Evolutionary conservation across 2,113 vertebrate species (phyloP).

Genomic region (Epinephelus moara): DNA sequence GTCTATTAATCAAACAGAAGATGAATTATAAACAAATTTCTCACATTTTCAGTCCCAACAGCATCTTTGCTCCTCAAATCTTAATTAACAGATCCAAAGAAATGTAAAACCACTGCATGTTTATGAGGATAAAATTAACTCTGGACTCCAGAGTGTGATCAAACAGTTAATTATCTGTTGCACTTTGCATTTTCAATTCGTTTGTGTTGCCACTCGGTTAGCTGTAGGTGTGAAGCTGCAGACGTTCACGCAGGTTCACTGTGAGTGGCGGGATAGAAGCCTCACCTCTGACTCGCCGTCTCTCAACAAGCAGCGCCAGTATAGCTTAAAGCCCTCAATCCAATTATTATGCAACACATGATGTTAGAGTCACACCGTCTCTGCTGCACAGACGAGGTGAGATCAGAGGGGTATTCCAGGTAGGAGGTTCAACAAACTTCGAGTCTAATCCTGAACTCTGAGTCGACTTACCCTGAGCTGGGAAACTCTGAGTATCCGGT

Average conservation of each 20-base stretch:
- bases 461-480: too few species aligned
- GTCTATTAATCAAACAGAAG: neutral
- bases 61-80: neutral
- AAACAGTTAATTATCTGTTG: neutral
- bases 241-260: neutral
- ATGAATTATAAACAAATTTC: neutral
- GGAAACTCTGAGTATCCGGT: too few species aligned
- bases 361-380: slow-evolving; percentile 1
- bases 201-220: neutral
- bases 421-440: too few species aligned
- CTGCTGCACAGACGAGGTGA: neutral
- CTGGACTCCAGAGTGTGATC: neutral
- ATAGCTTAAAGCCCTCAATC: slow-evolving; percentile 70
- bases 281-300: slow-evolving; percentile 23
- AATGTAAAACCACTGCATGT: neutral
- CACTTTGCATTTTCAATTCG: neutral
- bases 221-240: neutral
- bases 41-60: neutral
- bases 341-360: slow-evolving; percentile 69
- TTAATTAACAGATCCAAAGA: neutral
- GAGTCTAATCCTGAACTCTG: too few species aligned
- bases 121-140: neutral
- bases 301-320: slow-evolving; percentile 24
- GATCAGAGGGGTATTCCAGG: too few species aligned
- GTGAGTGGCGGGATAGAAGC: slow-evolving; percentile 17